Percentiles rank a stretch among this genome's conserved stretches.
Conservation (phyloP, 1,140 invertebrate species). For the Chrysoperla carnea region DNA sequence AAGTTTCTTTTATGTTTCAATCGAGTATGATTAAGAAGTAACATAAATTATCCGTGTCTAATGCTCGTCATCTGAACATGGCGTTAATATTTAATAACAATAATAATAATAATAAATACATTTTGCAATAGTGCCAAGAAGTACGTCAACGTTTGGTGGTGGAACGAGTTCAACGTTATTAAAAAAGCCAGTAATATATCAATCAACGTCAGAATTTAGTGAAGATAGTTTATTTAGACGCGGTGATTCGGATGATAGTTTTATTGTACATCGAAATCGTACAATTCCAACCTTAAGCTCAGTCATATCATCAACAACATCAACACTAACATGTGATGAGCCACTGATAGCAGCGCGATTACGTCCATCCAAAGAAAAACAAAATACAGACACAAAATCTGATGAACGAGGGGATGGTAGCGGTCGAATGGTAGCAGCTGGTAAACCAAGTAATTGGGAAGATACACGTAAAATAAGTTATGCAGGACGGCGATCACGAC, state of each 20-base stretch:
- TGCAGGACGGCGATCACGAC: conserved; percentile 61
- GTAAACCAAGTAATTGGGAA: conserved; percentile 70
- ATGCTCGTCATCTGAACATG: no score
- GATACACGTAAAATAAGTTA: conserved; percentile 50
- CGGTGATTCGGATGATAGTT: conserved; percentile 38
- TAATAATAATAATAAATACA: no score
- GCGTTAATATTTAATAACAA: no score
- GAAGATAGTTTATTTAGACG: conserved; percentile 19
- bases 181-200: conserved; percentile 4
- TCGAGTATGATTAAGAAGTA: no score
- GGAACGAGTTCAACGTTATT: background rate
- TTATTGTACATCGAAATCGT: conserved; percentile 61
- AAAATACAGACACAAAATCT: conserved; percentile 39
- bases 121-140: background rate
- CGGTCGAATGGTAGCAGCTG: conserved; percentile 37
- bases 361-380: conserved; percentile 38
- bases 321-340: conserved; percentile 13
- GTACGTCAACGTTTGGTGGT: background rate
- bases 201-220: conserved; percentile 20
- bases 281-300: conserved; percentile 62
- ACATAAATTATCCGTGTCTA: no score
- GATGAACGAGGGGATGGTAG: conserved; percentile 36
- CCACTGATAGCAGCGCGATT: conserved; percentile 33
- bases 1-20: no score
- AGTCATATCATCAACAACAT: conserved; percentile 18